Base-by-base conservation (phyloP, 2,888 invertebrate species). In the Eugnorisma glareosa region DNA sequence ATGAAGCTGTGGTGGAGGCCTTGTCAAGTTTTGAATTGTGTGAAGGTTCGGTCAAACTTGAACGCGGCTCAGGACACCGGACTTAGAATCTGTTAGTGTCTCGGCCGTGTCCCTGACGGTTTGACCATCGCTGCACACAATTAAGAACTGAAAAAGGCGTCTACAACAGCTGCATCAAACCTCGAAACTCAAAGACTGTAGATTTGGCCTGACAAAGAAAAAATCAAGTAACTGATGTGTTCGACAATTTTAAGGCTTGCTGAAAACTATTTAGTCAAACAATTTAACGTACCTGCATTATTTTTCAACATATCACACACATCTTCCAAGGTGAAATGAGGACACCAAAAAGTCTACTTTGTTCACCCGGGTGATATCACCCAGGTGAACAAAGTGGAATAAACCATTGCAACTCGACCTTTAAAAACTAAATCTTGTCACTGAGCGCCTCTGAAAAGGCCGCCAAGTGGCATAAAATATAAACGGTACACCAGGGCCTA, bases 401-500 rank as follows among this genome's bases (percentile, higher is more conserved):
- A n/a, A n/a, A n/a, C n/a, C n/a, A n/a, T 37, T 43, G 57, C 75
- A 61, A 10, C 43, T 57, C 2, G 13, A n/a, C 31, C 21, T 76
- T 51, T 40, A 61, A 48, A 57, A 64, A 75, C 75, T 64, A 63
- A 67, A 66, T 85, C 51, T 45, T 67, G 13, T 31, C 68, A 72
- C 66, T 57, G 70, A 63, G 28, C 28, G 54, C 51, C 31, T 64
- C 54, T 64, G 59, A 66, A 75, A 88, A 75, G 57, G 68, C 66
- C 66, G 61, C 66, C 77, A 75, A 87, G 73, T 75, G 67, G 67
- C 37, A 54, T 76, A 77, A 84, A 72, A 68, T 63, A 67, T 40
- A 48, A 69, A 86, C 71, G n/a, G 67, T 40, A 67, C 89, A 81
- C 89, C 24, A 37, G 86, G 73, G 86, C 13, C 37, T 61, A 63